A percentile compares a stretch with the other conserved stretches of the same genome.
These are phyloP conservation scores for Villa cingulata DNA, from an alignment of 2,888 invertebrate species.

Conservation along the genomic window DNA sequence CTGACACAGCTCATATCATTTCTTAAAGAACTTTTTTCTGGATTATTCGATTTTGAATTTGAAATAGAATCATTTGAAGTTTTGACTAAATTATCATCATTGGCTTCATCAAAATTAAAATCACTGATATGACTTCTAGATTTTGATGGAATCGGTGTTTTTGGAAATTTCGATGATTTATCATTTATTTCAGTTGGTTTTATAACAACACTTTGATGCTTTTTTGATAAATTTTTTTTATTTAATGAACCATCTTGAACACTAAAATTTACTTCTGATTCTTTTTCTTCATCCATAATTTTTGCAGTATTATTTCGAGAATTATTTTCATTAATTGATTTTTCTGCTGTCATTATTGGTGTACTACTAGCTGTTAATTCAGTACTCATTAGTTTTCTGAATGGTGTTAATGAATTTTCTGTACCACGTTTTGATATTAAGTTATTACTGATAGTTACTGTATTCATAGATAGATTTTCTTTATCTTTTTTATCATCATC, in stretches of 20 bases:
- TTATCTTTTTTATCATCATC: too few relatives aligned
- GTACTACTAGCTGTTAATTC: background rate
- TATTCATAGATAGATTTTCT: too few relatives aligned
- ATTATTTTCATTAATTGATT: background rate
- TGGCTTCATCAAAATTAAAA: too few relatives aligned
- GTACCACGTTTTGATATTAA: background rate
- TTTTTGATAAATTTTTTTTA: background rate
- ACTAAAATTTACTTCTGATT: background rate
- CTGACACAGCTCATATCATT: too few relatives aligned
- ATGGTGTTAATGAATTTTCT: background rate
- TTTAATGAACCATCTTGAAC: background rate
- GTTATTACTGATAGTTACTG: too few relatives aligned
- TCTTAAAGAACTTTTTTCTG: too few relatives aligned
- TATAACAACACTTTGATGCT: conserved; percentile 20
- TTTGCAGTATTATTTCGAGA: background rate
- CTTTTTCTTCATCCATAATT: background rate
- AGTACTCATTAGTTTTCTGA: background rate
- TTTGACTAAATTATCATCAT: background rate
- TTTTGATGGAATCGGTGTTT: conserved; percentile 21
- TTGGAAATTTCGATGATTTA: conserved; percentile 20
- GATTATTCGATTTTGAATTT: too few relatives aligned
- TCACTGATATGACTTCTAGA: conserved; percentile 15
- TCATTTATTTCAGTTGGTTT: conserved; percentile 6
- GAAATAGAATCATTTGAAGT: too few relatives aligned
- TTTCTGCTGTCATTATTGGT: background rate